Evolutionary conservation across 2,113 vertebrate genomes (phyloP), one percentile per base, ranked within the genome.

Genomic region (Antechinus flavipes): DNA sequence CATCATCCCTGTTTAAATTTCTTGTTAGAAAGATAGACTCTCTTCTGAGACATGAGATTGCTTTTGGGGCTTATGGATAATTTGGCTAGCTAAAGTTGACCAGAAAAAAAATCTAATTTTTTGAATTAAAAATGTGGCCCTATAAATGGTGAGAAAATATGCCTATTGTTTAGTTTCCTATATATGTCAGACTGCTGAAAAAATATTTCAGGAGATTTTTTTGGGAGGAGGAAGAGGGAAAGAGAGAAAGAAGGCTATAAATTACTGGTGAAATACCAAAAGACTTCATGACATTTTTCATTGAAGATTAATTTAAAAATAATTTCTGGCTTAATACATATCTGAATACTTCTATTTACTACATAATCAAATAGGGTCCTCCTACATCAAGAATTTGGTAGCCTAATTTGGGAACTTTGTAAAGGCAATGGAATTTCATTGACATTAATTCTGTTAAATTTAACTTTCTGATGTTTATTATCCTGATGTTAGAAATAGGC

Each of bases 1-100:
- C 56, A 49, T 58, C 92, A 94, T 53, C 54, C 3, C 89, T 84
- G n/a, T 95, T 84, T n/a, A 95, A 84, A 49, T 27, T 95, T 50
- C 7, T 54, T 93, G 50, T 68, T 68, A 49, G 53, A 90, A 96
- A 58, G 54, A 42, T 90, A 76, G 12, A 90, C 76, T 92, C 92
- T 35, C 2, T 91, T 94, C n/a, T 89, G 26, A 84, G n/a, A 84
- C n/a, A 84, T 84, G n/a, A 84, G 6, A 22, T 42, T 19, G 42
- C 19, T 42, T 84, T 84, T n/a, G 4, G 68, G 68, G 68, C 2
- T 42, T 84, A 42, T 42, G n/a, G 42, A 19, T 76, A 76, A 84
- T 23, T 23, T 8, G 46, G 30, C 92, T 26, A 47, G 56, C 27
- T 55, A 35, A 90, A 91, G 35, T 93, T 93, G 94, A 23, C 52